Conservation (phyloP, 2,888 invertebrate genomes). For the Tenthredo livida region DNA sequence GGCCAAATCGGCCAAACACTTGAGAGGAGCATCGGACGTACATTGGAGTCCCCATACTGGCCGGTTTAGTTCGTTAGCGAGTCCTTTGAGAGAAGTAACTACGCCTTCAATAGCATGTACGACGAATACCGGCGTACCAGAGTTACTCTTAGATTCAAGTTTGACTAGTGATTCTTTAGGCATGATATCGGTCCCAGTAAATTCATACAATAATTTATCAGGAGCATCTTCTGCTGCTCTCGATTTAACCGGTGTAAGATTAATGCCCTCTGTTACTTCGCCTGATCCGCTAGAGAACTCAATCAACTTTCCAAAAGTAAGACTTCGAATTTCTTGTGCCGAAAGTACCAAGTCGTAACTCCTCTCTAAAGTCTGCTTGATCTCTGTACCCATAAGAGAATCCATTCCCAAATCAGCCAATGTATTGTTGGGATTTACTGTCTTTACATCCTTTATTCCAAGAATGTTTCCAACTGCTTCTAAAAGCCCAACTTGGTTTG, state of each 20-base stretch:
- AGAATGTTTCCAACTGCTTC: slow-evolving; percentile 93
- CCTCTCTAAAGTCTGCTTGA: slow-evolving; percentile 96
- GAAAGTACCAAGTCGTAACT: slow-evolving; percentile 94
- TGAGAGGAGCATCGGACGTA: slow-evolving; percentile 86
- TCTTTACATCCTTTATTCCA: slow-evolving; percentile 91
- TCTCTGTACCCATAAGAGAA: slow-evolving; percentile 99
- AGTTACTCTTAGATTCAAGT: slow-evolving; percentile 81
- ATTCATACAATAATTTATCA: slow-evolving; percentile 76
- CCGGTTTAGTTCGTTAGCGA: slow-evolving; percentile 87
- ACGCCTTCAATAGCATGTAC: slow-evolving; percentile 95
- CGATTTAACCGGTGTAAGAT: slow-evolving; percentile 69
- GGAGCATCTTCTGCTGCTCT: slow-evolving; percentile 60
- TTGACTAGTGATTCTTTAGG: slow-evolving; percentile 87
- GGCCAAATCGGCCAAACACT: slow-evolving; percentile 87
- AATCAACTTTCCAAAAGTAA: slow-evolving; percentile 89
- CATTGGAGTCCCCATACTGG: slow-evolving; percentile 96
- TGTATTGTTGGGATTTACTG: slow-evolving; percentile 87
- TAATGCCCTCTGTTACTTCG: slow-evolving; percentile 58
- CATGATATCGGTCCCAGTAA: slow-evolving; percentile 84
- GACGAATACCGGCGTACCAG: slow-evolving; percentile 82
- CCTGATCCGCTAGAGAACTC: slow-evolving; percentile 79
- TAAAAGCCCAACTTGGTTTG: slow-evolving; percentile 84
- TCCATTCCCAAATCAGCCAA: slow-evolving; percentile 98
- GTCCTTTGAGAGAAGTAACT: slow-evolving; percentile 84
- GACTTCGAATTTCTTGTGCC: slow-evolving; percentile 93